A percentile compares a stretch with the other conserved stretches of the same genome.
Evolutionary conservation across 2,797 vertebrate species (phyloP).

Genomic region (Onychomys torridus): DNA sequence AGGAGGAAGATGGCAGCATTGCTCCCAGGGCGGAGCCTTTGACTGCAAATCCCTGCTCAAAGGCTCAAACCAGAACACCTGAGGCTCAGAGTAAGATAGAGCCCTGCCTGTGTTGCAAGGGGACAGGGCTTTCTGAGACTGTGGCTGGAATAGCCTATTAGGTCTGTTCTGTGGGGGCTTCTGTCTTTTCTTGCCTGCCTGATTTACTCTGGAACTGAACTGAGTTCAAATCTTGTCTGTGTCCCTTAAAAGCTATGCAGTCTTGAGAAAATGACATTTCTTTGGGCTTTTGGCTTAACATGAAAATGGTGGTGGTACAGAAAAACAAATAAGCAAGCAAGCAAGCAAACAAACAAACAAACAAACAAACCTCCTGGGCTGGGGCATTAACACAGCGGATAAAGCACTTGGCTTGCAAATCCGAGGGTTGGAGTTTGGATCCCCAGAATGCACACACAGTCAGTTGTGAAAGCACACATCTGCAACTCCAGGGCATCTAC

Average conservation of each 20-base stretch:
- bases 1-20: neutral
- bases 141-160: too few relatives aligned
- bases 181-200: neutral
- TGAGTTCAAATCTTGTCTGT: neutral
- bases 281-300: neutral
- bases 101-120: neutral
- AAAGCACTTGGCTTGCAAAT: neutral
- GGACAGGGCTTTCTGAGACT: neutral
- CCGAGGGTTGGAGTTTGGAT: neutral
- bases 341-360: neutral
- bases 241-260: too few relatives aligned
- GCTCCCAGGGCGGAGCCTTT: neutral
- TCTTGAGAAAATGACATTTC: neutral
- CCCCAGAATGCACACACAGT: neutral
- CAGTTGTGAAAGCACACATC: neutral
- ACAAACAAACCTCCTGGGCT: neutral
- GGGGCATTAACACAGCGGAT: too few relatives aligned
- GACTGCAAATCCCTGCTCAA: neutral
- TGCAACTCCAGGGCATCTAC: neutral
- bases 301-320: neutral
- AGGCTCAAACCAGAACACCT: neutral
- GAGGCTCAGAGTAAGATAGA: neutral
- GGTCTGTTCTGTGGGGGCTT: accelerated
- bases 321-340: too few relatives aligned
- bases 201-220: neutral